Percentiles rank a stretch among this genome's conserved stretches.
Conservation (phyloP, 1,140 invertebrate genomes). For the Pollicipes pollicipes region DNA sequence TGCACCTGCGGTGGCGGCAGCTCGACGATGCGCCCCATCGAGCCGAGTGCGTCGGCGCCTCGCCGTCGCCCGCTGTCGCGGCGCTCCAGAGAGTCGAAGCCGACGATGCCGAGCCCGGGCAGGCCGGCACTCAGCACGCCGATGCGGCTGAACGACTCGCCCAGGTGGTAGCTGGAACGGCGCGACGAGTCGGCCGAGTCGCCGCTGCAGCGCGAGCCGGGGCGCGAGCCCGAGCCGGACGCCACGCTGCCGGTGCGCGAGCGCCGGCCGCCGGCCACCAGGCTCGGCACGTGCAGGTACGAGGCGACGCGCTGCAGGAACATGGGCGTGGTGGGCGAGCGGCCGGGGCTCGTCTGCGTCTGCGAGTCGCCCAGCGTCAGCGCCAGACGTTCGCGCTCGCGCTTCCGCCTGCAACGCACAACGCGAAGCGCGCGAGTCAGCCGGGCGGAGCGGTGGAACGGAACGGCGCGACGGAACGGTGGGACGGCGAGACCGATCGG, state of each 20-base stretch:
- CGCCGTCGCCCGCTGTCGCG: not conserved
- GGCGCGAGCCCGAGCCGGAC: not conserved
- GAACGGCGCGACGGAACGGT: too few species aligned
- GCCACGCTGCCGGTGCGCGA: conserved; percentile 2
- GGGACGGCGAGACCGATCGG: too few species aligned
- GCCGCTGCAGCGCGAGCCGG: not conserved
- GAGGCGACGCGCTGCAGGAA: conserved; percentile 4
- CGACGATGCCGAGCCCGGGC: not conserved
- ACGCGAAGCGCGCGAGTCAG: too few species aligned
- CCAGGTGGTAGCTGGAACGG: not conserved
- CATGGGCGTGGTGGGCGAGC: conserved; percentile 1
- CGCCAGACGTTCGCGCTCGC: not conserved
- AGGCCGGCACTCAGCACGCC: not conserved
- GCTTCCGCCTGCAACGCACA: not conserved
- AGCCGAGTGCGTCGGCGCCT: not conserved
- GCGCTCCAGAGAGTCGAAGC: not conserved
- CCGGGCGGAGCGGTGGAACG: too few species aligned
- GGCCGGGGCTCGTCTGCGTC: not conserved
- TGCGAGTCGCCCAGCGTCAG: not conserved
- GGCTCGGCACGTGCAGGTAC: not conserved
- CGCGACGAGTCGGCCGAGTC: not conserved
- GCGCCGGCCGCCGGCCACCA: not conserved
- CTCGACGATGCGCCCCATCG: not conserved
- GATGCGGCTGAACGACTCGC: conserved; percentile 1
- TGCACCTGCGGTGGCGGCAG: not conserved